A percentile compares a stretch with the other conserved stretches of the same genome.
phyloP scores from a whole-genome alignment of 2,113 vertebrate species.

The Microcebus tavaratra region DNA sequence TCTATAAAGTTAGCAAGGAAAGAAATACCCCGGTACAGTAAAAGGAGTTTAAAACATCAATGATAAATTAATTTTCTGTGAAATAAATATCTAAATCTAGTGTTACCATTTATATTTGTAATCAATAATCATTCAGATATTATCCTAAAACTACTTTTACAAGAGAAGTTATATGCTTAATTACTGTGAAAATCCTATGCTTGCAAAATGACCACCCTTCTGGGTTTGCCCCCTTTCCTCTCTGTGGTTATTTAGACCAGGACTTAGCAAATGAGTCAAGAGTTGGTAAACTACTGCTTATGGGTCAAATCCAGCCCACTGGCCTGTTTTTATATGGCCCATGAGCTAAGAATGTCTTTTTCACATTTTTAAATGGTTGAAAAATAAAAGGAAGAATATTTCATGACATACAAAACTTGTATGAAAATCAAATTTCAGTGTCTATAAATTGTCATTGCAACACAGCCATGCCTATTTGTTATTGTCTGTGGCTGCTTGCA shows the following conservation, averaged over 20 bases:
- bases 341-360: not conserved
- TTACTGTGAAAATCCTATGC: not conserved
- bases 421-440: not conserved
- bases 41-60: not conserved
- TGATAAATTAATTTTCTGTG: not conserved
- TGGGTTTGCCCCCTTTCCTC: not conserved
- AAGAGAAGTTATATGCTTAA: not conserved
- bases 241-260: not conserved
- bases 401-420: not conserved
- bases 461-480: too few species aligned
- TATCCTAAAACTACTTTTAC: not conserved
- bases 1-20: not conserved
- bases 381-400: not conserved
- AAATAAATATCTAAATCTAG: not conserved
- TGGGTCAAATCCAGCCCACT: not conserved
- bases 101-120: not conserved
- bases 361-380: not conserved
- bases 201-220: not conserved
- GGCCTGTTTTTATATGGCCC: not conserved
- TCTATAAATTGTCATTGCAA: not conserved
- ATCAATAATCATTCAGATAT: not conserved
- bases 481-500: not conserved
- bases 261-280: not conserved
- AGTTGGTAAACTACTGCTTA: not conserved
- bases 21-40: not conserved